Evolutionary conservation across 2,797 vertebrate genomes (phyloP).

Genomic region (Esox masquinongy): DNA sequence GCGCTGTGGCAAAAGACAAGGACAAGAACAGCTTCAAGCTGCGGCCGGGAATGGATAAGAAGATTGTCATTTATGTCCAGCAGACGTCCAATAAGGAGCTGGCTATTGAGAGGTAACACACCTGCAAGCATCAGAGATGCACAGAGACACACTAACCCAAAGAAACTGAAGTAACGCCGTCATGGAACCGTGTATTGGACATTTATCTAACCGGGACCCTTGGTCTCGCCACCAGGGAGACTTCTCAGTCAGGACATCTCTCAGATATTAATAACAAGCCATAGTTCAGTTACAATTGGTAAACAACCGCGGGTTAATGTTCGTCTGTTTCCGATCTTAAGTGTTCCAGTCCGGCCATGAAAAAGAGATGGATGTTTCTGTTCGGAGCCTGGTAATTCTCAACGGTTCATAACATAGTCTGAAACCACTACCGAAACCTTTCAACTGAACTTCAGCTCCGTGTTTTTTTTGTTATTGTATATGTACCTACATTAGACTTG

Average conservation of each 20-base stretch:
- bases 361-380: slow-evolving; percentile 39
- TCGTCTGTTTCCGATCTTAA: slow-evolving; percentile 35
- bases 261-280: slow-evolving; percentile 30
- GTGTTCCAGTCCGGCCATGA: slow-evolving; percentile 37
- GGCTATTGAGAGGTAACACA: slow-evolving; percentile 91
- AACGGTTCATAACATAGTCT: slow-evolving; percentile 41
- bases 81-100: slow-evolving; percentile 98
- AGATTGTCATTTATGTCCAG: slow-evolving; percentile 96
- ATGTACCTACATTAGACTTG: not conserved
- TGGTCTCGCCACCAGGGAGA: slow-evolving; percentile 2
- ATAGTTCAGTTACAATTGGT: slow-evolving; percentile 44
- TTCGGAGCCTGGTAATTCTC: slow-evolving; percentile 39
- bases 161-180: not conserved
- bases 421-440: slow-evolving; percentile 38
- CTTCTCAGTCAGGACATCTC: not conserved
- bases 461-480: not conserved
- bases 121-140: no score
- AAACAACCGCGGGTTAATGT: slow-evolving; percentile 36
- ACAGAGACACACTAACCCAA: not conserved
- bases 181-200: not conserved
- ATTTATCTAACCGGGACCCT: not conserved
- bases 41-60: slow-evolving; percentile 96
- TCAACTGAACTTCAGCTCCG: slow-evolving; percentile 27
- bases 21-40: slow-evolving; percentile 98
- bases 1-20: slow-evolving; percentile 97